Conservation (phyloP, 2,797 vertebrate species). For the Sciurus vulgaris region DNA sequence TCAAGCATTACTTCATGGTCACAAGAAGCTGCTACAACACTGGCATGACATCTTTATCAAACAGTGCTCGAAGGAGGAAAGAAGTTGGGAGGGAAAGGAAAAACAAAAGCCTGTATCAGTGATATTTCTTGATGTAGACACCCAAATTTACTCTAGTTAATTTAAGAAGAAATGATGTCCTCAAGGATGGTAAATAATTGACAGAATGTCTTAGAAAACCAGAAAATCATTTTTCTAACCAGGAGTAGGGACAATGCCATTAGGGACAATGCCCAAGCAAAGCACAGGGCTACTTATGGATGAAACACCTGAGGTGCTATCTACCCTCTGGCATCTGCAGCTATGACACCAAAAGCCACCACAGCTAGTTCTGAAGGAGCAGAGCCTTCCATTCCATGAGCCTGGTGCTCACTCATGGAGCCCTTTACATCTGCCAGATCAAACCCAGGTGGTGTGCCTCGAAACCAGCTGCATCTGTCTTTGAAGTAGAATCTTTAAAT, state of each 20-base stretch:
- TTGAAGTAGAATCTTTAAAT: background rate
- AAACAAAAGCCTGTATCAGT: background rate
- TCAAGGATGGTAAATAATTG: background rate
- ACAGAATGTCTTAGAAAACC: background rate
- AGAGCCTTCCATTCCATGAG: background rate
- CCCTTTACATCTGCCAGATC: background rate
- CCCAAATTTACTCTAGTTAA: background rate
- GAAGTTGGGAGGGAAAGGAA: background rate
- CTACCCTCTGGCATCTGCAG: too few relatives aligned
- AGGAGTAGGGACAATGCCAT: background rate
- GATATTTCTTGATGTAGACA: background rate
- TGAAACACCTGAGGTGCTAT: background rate
- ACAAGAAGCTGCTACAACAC: background rate
- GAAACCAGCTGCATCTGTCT: background rate
- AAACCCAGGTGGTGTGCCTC: background rate
- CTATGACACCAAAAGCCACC: background rate
- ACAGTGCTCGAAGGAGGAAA: background rate
- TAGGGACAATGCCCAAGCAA: background rate
- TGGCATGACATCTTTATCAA: background rate
- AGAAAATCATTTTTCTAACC: background rate
- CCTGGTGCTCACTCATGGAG: background rate
- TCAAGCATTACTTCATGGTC: background rate
- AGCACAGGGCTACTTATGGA: too few relatives aligned
- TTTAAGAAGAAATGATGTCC: background rate
- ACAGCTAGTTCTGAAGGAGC: background rate